Conservation (phyloP, 1,140 invertebrate genomes). For the Drosophila seguyi region DNA sequence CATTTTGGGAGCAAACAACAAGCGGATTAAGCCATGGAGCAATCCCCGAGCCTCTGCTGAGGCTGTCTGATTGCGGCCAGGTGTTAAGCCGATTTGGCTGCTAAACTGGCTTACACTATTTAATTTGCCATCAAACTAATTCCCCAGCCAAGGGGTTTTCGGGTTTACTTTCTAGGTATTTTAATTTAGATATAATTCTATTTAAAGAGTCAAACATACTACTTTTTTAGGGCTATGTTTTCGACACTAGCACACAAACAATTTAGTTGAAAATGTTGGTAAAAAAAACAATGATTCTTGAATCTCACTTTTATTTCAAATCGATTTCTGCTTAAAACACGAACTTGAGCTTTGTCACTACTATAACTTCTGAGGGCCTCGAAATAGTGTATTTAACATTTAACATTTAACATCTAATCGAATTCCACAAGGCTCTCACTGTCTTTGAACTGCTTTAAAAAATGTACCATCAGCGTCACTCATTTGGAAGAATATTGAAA, state of each 20-base stretch:
- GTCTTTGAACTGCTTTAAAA: background rate
- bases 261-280: background rate
- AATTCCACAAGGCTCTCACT: background rate
- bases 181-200: background rate
- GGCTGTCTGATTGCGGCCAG: slow-evolving; percentile 29
- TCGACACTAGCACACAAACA: background rate
- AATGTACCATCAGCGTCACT: background rate
- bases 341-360: background rate
- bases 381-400: background rate
- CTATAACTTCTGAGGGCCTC: background rate
- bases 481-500: background rate
- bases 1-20: slow-evolving; percentile 20
- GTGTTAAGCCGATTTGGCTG: slow-evolving; percentile 44
- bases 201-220: no score
- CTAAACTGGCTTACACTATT: slow-evolving; percentile 39
- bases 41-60: slow-evolving; percentile 1
- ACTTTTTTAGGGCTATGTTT: no score
- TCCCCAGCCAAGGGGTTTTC: background rate
- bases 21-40: slow-evolving; percentile 21
- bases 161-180: background rate
- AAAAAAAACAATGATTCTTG: background rate
- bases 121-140: slow-evolving; percentile 19
- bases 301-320: background rate
- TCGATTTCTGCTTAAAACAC: background rate
- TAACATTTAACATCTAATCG: no score